Base-by-base conservation (phyloP, 2,797 vertebrate species). In the Cryptoblepharus egeriae region DNA sequence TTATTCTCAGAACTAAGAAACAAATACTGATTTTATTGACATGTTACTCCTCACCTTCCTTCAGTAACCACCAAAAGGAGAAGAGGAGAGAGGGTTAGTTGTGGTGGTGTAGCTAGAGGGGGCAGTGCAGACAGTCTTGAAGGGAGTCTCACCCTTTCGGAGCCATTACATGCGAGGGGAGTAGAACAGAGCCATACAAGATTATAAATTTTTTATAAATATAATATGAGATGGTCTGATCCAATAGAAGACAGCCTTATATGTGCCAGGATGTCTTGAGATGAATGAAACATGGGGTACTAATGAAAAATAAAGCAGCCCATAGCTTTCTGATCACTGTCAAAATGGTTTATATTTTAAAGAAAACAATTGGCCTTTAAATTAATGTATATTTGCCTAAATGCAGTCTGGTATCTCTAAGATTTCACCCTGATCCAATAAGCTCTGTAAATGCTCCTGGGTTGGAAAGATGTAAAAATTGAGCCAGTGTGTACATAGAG, bases 381-480 rank as follows among this genome's bases (percentile, higher is more conserved):
- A 3, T 73, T 65, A 55, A 57, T 20, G 18, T 22, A 30, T 15
- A 30, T 8, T 64, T 60, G 20, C 18, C 12, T 26, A 42, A 42
- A 74, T 11, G n/a, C 7, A 39, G 12, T 64, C 49, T 52, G 1
- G 7, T 55, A 28, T 73, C 58, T 39, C 12, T 24, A 24, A 30
- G 32, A 65, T 74, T 81, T 65, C 70, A 65, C 16, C 28, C 65
- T 39, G 32, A 57, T 74, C 39, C 79, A 57, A 69, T 79, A 68
- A 81, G 28, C 13, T 4, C 28, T 65, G 32, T 26, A 81, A 74
- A 52, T 63, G 52, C 64, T 74, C 58, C 45, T 57, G 42, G 24
- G 49, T 6, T 20, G 18, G 35, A 37, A 15, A 67, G 39, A 8
- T 55, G 11, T 22, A 12, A 52, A 60, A 42, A 11, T 8, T 39